These are phyloP conservation scores for human (Homo sapiens) DNA, from an alignment of 2,113 vertebrate species.

Conservation along the genomic window DNA sequence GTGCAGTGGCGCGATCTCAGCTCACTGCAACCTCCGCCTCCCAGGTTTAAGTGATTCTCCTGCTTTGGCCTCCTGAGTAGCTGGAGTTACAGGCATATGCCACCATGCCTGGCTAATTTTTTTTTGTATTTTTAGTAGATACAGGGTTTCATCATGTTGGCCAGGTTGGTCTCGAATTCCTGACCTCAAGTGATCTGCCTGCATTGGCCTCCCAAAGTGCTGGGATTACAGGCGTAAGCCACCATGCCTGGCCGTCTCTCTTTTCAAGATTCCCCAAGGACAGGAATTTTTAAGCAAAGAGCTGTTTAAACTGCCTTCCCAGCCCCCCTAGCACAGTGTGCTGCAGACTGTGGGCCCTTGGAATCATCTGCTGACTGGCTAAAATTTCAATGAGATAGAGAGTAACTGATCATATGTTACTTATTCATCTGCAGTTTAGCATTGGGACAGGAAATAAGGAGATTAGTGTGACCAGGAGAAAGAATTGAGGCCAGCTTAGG, in stretches of 20 bases:
- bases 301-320: background rate
- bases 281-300: background rate
- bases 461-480: conserved; percentile 11
- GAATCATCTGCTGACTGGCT: conserved; percentile 14
- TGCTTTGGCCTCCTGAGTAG: too few species aligned
- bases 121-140: too few species aligned
- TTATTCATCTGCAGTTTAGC: background rate
- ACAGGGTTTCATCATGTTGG: too few species aligned
- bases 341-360: background rate
- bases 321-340: background rate
- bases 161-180: too few species aligned
- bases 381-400: background rate
- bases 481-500: background rate
- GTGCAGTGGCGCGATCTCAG: too few species aligned
- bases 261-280: background rate
- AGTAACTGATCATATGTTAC: background rate
- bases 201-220: too few species aligned
- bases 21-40: too few species aligned
- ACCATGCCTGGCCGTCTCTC: background rate
- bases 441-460: conserved; percentile 21
- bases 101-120: too few species aligned
- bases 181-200: too few species aligned
- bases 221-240: too few species aligned
- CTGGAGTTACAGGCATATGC: too few species aligned
- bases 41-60: too few species aligned